These are phyloP conservation scores for Diadegma fenestrale DNA, from an alignment of 2,888 invertebrate species.

Conservation along the genomic window DNA sequence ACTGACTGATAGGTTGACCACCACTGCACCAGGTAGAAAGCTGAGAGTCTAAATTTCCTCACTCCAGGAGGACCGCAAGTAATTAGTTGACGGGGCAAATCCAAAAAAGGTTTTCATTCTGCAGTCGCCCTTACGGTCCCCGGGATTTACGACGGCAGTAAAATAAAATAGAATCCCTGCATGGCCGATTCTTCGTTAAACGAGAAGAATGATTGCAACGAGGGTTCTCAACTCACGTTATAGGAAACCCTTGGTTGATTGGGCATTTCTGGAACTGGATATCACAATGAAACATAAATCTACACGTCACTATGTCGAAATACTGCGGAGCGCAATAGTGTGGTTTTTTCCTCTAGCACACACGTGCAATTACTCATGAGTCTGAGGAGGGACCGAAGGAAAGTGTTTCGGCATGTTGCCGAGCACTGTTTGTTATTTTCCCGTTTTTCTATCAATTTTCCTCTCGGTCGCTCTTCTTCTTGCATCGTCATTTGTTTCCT, in stretches of 20 bases:
- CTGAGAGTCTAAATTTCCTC: slow-evolving; percentile 23
- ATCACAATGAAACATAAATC: slow-evolving; percentile 10
- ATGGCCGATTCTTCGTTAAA: not conserved
- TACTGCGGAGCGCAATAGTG: not conserved
- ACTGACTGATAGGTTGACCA: slow-evolving; percentile 44
- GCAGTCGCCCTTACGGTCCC: not conserved
- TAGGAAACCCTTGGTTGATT: not conserved
- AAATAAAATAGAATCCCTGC: not conserved
- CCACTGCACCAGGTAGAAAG: not conserved
- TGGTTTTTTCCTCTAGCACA: not conserved
- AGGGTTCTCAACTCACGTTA: slow-evolving; percentile 32
- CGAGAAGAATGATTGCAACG: slow-evolving; percentile 1
- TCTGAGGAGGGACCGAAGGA: not conserved
- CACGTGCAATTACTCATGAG: slow-evolving; percentile 10
- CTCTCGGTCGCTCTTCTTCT: not conserved
- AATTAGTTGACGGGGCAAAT: not conserved
- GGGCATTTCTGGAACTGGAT: not conserved
- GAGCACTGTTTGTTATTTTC: not conserved
- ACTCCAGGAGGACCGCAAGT: not conserved
- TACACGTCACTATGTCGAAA: slow-evolving; percentile 1
- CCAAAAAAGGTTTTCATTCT: not conserved
- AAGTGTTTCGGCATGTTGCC: slow-evolving; percentile 23
- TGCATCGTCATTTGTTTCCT: slow-evolving; percentile 19
- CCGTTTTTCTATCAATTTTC: not conserved
- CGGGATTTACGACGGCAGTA: not conserved